phyloP scores from a whole-genome alignment of 2,113 vertebrate species.

The Cinclus cinclus region DNA sequence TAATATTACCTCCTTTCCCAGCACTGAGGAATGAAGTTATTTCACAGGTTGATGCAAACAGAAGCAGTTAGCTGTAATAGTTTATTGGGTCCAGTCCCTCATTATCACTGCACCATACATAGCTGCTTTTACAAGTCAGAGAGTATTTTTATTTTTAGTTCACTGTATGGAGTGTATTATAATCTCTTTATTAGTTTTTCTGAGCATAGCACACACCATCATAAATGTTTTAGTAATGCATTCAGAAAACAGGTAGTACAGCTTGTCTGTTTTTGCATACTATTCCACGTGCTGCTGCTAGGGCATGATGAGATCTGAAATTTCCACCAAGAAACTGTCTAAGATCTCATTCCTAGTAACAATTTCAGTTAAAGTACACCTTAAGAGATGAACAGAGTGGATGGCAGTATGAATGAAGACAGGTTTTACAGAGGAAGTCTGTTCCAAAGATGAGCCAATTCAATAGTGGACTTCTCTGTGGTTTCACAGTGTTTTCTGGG shows the following conservation, averaged over 20 bases:
- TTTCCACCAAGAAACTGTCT: not conserved
- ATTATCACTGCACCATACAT: not conserved
- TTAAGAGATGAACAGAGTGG: not conserved
- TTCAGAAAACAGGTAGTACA: not conserved
- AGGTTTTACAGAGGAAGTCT: not conserved
- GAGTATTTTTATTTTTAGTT: not conserved
- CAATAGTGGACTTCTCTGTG: not conserved
- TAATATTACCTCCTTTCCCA: not conserved
- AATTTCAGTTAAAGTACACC: not conserved
- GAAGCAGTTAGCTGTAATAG: not conserved
- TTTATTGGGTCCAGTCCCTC: not conserved
- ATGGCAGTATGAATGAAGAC: not conserved
- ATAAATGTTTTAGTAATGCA: not conserved
- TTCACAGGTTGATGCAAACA: slow-evolving; percentile 6
- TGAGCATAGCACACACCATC: not conserved
- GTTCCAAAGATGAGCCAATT: not conserved
- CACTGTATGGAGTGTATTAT: not conserved
- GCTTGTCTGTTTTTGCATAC: not conserved
- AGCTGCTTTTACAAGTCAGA: not conserved
- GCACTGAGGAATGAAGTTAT: not conserved
- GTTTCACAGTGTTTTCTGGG: not conserved
- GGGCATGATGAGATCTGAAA: not conserved
- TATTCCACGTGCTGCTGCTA: not conserved
- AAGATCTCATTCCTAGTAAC: not conserved
- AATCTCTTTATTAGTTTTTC: slow-evolving; percentile 9